Base-by-base conservation (phyloP, 2,797 vertebrate species). In the Pseudochaenichthys georgianus region DNA sequence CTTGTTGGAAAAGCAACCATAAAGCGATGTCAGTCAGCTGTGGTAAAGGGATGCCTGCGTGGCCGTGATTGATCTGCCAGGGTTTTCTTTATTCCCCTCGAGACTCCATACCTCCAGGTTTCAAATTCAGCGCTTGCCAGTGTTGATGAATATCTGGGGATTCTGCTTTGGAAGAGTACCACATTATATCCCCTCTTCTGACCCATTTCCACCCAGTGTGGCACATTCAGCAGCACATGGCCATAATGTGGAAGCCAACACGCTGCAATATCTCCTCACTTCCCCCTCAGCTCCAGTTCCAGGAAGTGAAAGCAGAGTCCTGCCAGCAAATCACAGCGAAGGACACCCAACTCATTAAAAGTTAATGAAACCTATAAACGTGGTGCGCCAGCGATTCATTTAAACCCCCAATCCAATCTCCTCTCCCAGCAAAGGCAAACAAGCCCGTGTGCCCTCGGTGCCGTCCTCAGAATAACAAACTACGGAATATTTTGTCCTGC, bases 341-440 rank as follows among this genome's bases (percentile, higher is more conserved):
- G 95, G 93, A 95, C 94, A 94, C 88, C 88, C 91, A 94, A 94
- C 93, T 96, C 94, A 96, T 96, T 96, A 95, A 95, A 95, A 95
- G 94, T 96, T 95, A 95, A 96, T 95, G 95, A 95, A 95, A 95
- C 94, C 95, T 95, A 95, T 95, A 95, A 95, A 95, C 92, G 94
- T 92, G 93, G 93, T 85, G 93, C 88, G 92, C 93, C 93, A 94
- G 94, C 90, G 87, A 95, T 95, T 96, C 94, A 95, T 95, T 95
- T 94, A 94, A 93, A 94, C 90, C 92, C 93, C 93, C 93, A 95
- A 95, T 94, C 94, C 95, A 95, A 96, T 95, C 94, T 96, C 92
- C 93, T 94, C 93, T 94, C 89, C 92, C 90, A 69, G 90, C 91
- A 81, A 95, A 95, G 92, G 93, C 95, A 95, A 95, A 95, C 95